Conservation (phyloP, 2,888 invertebrate genomes). For the Netelia melanura region DNA sequence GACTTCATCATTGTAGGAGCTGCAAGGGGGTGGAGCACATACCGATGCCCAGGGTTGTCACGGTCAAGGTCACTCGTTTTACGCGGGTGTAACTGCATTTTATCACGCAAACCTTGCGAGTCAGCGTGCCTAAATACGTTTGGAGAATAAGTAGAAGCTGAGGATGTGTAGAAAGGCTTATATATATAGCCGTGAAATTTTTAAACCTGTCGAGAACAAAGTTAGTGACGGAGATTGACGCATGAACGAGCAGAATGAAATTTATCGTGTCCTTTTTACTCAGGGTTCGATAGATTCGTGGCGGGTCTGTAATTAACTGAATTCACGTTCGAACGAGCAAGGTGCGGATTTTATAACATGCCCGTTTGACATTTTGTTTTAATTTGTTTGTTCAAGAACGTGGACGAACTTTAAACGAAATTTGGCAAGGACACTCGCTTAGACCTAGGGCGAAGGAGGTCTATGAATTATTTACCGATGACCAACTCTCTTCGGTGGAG, state of each 20-base stretch:
- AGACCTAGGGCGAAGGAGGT: too few relatives aligned
- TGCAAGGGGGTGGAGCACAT: background rate
- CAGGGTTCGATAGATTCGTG: background rate
- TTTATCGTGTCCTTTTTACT: background rate
- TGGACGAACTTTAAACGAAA: too few relatives aligned
- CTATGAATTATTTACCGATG: too few relatives aligned
- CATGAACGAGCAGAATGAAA: background rate
- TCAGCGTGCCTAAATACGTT: background rate
- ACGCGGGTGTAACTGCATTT: constrained; percentile 52
- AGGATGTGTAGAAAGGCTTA: too few relatives aligned
- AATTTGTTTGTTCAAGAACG: too few relatives aligned
- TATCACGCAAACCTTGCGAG: constrained; percentile 26
- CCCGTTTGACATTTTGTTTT: too few relatives aligned
- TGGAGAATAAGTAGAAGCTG: background rate
- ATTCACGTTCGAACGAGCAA: background rate
- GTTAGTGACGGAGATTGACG: background rate
- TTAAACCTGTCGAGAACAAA: background rate
- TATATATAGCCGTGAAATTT: background rate
- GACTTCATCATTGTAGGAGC: constrained; percentile 21
- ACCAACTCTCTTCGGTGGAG: too few relatives aligned
- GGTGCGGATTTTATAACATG: too few relatives aligned
- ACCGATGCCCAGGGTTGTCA: constrained; percentile 62
- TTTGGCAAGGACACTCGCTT: too few relatives aligned
- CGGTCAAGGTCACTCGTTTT: constrained; percentile 73
- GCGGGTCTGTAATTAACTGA: background rate